These are phyloP conservation scores for Tauraco erythrolophus DNA, from an alignment of 2,113 vertebrate genomes.

Conservation along the genomic window DNA sequence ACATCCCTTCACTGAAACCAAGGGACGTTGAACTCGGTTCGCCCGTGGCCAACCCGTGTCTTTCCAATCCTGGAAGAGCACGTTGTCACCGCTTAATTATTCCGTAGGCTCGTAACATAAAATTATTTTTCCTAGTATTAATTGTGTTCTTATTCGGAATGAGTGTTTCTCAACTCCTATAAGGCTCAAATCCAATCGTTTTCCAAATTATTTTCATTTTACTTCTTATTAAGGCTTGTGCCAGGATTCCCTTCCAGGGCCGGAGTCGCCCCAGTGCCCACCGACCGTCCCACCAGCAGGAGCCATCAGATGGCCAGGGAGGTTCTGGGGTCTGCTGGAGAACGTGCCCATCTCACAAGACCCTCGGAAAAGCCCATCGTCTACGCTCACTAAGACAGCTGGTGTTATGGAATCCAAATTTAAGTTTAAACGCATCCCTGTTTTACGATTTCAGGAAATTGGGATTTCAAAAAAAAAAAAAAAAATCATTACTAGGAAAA, in stretches of 20 bases:
- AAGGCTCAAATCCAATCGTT: neutral
- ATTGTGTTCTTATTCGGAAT: neutral
- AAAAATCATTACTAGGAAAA: neutral
- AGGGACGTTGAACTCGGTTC: fast-evolving
- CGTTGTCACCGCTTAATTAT: neutral
- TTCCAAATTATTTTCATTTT: neutral
- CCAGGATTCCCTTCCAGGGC: neutral
- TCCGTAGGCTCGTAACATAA: neutral
- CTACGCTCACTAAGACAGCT: no score
- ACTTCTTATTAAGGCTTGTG: neutral
- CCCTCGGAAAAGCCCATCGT: fast-evolving
- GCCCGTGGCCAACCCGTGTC: fast-evolving
- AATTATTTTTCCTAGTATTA: neutral
- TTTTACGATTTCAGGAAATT: neutral
- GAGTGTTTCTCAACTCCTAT: neutral
- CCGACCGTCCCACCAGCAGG: neutral
- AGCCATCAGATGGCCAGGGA: fast-evolving
- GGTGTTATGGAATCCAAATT: neutral
- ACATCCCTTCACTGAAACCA: neutral
- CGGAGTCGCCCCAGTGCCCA: fast-evolving
- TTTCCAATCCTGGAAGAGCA: neutral
- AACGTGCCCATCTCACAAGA: neutral
- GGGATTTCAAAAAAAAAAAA: neutral
- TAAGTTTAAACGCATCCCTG: neutral
- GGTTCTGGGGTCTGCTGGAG: neutral